A percentile compares a stretch with the other conserved stretches of the same genome.
Evolutionary conservation across 2,797 vertebrate species (phyloP).

Genomic region (Artibeus jamaicensis): DNA sequence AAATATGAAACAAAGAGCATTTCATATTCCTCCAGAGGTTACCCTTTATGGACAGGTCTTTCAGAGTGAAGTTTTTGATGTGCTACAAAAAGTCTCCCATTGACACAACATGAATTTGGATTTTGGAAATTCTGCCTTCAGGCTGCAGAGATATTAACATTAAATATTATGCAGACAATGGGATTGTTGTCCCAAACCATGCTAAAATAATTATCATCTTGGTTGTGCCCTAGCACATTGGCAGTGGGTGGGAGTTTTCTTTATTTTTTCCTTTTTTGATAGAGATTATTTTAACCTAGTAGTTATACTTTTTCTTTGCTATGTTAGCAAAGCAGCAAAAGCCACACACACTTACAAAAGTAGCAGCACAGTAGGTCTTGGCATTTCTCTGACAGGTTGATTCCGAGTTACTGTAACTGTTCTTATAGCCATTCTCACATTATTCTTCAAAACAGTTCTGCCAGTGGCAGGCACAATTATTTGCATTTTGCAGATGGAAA

Average conservation of each 20-base stretch:
- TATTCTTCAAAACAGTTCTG: background rate
- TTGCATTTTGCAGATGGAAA: slow-evolving; percentile 69
- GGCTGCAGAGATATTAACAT: background rate
- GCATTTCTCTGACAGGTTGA: slow-evolving; percentile 56
- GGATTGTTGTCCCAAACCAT: background rate
- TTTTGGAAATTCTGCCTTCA: slow-evolving; percentile 29
- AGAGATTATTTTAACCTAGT: slow-evolving; percentile 56
- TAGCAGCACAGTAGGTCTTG: slow-evolving; percentile 29
- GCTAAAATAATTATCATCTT: slow-evolving; percentile 14
- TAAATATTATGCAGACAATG: slow-evolving; percentile 10
- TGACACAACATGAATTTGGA: slow-evolving; percentile 12
- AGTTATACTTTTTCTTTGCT: slow-evolving; percentile 48
- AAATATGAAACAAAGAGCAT: slow-evolving; percentile 62
- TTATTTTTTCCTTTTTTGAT: slow-evolving; percentile 22
- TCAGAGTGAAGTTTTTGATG: slow-evolving; percentile 52
- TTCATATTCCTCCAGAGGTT: slow-evolving; percentile 69
- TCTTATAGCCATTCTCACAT: slow-evolving; percentile 24
- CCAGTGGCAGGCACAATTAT: background rate
- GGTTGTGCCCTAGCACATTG: background rate
- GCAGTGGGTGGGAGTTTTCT: background rate
- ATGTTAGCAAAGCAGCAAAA: slow-evolving; percentile 50
- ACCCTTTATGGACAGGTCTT: slow-evolving; percentile 77
- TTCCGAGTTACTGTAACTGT: slow-evolving; percentile 41
- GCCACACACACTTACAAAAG: slow-evolving; percentile 36
- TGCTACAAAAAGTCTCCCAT: background rate